Percentiles rank a stretch among this genome's conserved stretches.
phyloP scores from a whole-genome alignment of 2,888 invertebrate genomes.

The Ceraclea dissimilis region DNA sequence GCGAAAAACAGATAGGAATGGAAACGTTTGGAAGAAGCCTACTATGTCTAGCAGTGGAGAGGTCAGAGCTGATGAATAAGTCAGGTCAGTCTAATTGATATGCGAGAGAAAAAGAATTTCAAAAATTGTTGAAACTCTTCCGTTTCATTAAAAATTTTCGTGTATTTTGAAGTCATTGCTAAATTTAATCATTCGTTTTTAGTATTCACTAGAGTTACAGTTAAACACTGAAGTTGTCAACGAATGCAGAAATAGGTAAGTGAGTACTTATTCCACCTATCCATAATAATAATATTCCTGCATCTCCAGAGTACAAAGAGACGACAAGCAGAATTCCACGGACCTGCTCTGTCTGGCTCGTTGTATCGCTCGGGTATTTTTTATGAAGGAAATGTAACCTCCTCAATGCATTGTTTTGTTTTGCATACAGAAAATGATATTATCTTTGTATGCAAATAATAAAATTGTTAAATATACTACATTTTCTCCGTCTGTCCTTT shows the following conservation, averaged over 20 bases:
- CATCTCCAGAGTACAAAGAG: no score
- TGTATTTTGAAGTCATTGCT: background rate
- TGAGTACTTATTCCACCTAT: background rate
- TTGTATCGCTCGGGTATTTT: background rate
- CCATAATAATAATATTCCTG: background rate
- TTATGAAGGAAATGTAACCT: background rate
- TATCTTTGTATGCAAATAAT: background rate
- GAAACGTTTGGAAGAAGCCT: no score
- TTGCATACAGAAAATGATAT: background rate
- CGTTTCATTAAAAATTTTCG: no score
- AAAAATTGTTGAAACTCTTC: no score
- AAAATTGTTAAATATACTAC: no score
- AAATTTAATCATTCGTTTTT: conserved; percentile 11
- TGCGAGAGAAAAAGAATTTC: no score
- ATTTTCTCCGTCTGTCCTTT: no score
- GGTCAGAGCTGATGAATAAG: no score
- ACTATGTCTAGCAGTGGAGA: no score
- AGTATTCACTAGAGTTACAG: conserved; percentile 5
- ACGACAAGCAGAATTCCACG: background rate
- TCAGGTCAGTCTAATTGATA: no score
- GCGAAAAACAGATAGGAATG: no score
- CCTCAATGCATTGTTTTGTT: background rate
- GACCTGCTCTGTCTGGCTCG: background rate
- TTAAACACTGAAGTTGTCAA: background rate
- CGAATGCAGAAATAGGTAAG: background rate